phyloP scores from a whole-genome alignment of 2,888 invertebrate species.

The Ornithoptera priamus region DNA sequence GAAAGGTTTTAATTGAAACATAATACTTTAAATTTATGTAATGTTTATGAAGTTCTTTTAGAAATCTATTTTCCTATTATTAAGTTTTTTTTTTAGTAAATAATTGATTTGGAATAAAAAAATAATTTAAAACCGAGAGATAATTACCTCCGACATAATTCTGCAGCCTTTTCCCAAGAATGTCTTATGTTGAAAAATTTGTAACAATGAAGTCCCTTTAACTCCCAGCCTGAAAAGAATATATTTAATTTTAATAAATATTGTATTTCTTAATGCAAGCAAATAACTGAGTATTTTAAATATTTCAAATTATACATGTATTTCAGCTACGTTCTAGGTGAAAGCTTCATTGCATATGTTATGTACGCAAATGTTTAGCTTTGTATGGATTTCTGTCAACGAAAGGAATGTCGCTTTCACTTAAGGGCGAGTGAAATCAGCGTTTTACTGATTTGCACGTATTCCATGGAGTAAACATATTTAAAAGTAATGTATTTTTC shows the following conservation, averaged over 20 bases:
- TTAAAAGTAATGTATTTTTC: background rate
- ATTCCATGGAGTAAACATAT: background rate
- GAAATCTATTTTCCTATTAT: background rate
- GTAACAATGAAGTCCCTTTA: constrained; percentile 94
- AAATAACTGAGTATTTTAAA: constrained; percentile 5
- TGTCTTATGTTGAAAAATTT: constrained; percentile 97
- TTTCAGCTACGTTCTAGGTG: constrained; percentile 28
- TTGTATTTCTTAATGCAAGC: background rate
- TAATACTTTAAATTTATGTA: too few relatives aligned
- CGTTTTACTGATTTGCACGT: constrained; percentile 24
- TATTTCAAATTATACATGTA: constrained; percentile 22
- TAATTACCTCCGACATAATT: constrained; percentile 94
- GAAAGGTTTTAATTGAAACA: too few relatives aligned
- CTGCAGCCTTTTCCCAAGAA: constrained; percentile 97
- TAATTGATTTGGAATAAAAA: background rate
- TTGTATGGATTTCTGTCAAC: constrained; percentile 36
- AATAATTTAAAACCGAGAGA: background rate
- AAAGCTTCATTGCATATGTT: constrained; percentile 36
- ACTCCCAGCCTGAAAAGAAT: constrained; percentile 92
- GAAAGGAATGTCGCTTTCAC: constrained; percentile 29
- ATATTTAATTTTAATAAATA: constrained; percentile 29
- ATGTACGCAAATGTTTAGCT: constrained; percentile 45
- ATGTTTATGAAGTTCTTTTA: too few relatives aligned
- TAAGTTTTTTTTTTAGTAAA: background rate
- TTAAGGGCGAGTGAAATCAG: constrained; percentile 31